Base-by-base conservation (phyloP, 2,888 invertebrate species). In the Melanargia galathea region DNA sequence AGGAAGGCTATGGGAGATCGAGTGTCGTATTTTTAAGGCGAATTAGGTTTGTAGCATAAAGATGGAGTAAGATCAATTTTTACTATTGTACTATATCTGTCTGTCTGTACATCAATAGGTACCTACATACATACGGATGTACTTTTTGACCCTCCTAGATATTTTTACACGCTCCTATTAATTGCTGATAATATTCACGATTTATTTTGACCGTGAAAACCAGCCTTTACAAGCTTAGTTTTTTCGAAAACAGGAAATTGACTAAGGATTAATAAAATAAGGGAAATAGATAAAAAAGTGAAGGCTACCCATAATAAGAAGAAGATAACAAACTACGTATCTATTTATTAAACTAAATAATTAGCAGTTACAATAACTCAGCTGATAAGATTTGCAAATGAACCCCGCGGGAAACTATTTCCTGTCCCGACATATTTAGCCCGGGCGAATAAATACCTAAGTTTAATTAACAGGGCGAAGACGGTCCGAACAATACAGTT, bases 381-480 rank as follows among this genome's bases (percentile, higher is more conserved):
- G 16, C 30, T 5, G 33, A 33, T 52, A 33, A 52, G 18, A 52
- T 11, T 13, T n/a, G 33, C 22, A 26, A 56, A 62, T 64, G 67
- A 65, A 70, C 58, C 62, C 46, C 48, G 35, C 56, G 20, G 30
- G 46, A 61, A 65, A 61, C 51, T 62, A 62, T 63, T 62, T 35
- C 33, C 49, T 35, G 59, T 54, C 46, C 16, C 16, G 58, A 56
- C 59, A 68, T 63, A 63, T 65, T 68, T 64, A 60, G 63, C 24
- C 20, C 24, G 18, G 51, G 48, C 59, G 62, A 61, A 65, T 67
- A 69, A 67, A 71, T 70, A 68, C 68, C 68, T 69, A 63, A 71
- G 71, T 73, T 75, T 76, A 78, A 78, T 78, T 75, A 78, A 76
- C 71, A 70, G 61, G 57, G 66, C 59, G 64, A 68, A 69, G 70